Conservation (phyloP, 2,888 invertebrate species). For the Zaprionus bogoriensis region DNA sequence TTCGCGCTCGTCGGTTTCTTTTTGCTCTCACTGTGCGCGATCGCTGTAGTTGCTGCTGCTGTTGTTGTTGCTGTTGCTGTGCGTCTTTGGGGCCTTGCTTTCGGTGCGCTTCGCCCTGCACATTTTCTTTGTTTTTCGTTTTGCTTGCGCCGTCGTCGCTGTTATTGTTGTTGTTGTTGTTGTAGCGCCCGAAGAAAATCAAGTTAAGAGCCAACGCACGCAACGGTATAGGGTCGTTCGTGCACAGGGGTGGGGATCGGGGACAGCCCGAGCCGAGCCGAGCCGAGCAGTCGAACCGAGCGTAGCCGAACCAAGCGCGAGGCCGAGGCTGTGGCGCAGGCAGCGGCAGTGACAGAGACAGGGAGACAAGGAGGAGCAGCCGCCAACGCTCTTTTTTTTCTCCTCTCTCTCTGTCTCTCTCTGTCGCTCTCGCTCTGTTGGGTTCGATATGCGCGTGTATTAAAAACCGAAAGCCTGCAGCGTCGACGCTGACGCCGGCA, state of each 20-base stretch:
- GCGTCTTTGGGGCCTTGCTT: conserved; percentile 39
- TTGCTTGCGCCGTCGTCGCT: conserved; percentile 20
- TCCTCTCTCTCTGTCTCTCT: too few species aligned
- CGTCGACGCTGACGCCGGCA: conserved; percentile 20
- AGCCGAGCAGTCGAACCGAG: too few species aligned
- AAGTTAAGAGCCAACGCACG: conserved; percentile 73
- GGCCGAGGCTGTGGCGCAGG: conserved; percentile 21
- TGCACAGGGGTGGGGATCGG: too few species aligned
- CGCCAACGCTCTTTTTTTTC: too few species aligned
- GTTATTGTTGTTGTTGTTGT: too few species aligned
- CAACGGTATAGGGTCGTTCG: conserved; percentile 39
- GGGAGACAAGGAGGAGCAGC: conserved; percentile 31
- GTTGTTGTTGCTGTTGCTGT: conserved; percentile 17
- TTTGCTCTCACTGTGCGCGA: conserved; percentile 34
- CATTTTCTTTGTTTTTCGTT: conserved; percentile 75
- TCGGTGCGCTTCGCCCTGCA: conserved; percentile 59
- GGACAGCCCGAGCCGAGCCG: too few species aligned
- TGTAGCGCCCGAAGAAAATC: conserved; percentile 73
- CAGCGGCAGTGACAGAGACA: conserved; percentile 13
- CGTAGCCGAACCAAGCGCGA: too few species aligned
- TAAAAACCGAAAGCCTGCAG: conserved; percentile 66
- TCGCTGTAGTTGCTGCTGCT: conserved; percentile 14
- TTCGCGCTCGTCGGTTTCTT: conserved; percentile 50
- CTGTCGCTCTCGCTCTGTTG: conserved; percentile 30
- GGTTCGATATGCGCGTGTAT: conserved; percentile 49